phyloP scores from a whole-genome alignment of 2,113 vertebrate genomes.

The Tragelaphus buxtoni region DNA sequence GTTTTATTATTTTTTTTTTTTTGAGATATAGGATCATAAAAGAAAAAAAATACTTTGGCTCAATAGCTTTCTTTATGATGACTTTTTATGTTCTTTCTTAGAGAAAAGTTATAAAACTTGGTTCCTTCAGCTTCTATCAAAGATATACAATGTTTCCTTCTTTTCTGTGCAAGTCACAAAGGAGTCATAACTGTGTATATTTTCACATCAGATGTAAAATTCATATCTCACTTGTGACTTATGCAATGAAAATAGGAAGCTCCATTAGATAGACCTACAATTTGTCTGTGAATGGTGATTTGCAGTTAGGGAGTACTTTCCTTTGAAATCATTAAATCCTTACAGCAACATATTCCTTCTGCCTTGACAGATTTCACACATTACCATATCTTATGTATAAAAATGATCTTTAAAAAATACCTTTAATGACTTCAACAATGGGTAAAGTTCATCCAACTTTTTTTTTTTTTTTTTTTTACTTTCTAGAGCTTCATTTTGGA shows the following conservation, averaged over 20 bases:
- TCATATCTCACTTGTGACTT: constrained; percentile 74
- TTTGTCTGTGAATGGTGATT: constrained; percentile 72
- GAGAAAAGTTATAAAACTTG: constrained; percentile 64
- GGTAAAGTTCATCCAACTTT: constrained; percentile 40
- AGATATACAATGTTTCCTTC: constrained; percentile 61
- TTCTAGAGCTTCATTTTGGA: constrained; percentile 40
- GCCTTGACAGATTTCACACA: constrained; percentile 71
- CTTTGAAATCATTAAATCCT: constrained; percentile 76
- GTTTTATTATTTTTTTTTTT: not conserved
- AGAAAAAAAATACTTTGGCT: constrained; percentile 23
- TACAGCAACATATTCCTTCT: constrained; percentile 66
- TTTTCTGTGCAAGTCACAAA: constrained; percentile 65
- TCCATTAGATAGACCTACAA: constrained; percentile 76
- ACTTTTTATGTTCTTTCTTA: constrained; percentile 70
- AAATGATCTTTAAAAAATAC: constrained; percentile 59
- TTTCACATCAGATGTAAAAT: constrained; percentile 76
- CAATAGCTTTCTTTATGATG: constrained; percentile 63
- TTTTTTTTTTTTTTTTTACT: not conserved
- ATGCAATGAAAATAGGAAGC: constrained; percentile 72
- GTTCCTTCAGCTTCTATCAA: constrained; percentile 56
- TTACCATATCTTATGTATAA: constrained; percentile 52
- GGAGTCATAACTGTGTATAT: constrained; percentile 61
- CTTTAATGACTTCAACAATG: constrained; percentile 65
- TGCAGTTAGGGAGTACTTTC: constrained; percentile 74
- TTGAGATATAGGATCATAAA: constrained; percentile 41